These are phyloP conservation scores for Melangyna quadrimaculata DNA, from an alignment of 2,888 invertebrate genomes.

Conservation along the genomic window DNA sequence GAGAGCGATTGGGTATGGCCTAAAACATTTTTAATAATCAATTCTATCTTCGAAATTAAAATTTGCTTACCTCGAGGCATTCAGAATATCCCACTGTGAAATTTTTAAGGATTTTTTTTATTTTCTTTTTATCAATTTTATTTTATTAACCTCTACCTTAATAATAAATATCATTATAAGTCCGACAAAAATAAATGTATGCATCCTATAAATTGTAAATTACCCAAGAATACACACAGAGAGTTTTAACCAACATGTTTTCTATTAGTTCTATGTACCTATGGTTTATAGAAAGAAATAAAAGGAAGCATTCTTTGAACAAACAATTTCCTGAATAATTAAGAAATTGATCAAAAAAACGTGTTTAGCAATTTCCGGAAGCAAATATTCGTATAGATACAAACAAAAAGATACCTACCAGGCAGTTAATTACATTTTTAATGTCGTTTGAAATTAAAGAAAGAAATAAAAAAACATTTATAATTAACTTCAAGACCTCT, in stretches of 20 bases:
- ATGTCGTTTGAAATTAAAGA: background rate
- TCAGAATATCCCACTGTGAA: background rate
- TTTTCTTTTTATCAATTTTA: background rate
- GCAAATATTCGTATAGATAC: background rate
- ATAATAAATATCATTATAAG: background rate
- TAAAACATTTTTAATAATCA: no score
- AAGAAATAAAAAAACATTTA: background rate
- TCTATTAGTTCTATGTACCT: no score
- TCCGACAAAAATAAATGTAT: background rate
- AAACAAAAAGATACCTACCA: background rate
- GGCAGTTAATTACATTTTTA: conserved; percentile 8
- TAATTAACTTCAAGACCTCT: conserved; percentile 7
- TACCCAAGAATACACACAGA: background rate
- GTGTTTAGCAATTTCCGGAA: background rate
- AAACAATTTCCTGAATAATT: background rate
- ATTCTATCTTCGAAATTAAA: no score
- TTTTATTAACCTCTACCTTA: background rate
- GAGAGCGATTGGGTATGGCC: no score
- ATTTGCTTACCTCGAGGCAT: no score
- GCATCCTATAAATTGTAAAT: background rate
- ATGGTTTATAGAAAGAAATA: no score
- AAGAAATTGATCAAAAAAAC: background rate
- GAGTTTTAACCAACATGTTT: background rate
- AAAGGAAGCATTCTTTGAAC: no score
- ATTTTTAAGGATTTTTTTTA: background rate